Percentiles rank a stretch among this genome's conserved stretches.
Evolutionary conservation across 2,888 invertebrate species (phyloP).

Genomic region (Drosophila kambysellisi): DNA sequence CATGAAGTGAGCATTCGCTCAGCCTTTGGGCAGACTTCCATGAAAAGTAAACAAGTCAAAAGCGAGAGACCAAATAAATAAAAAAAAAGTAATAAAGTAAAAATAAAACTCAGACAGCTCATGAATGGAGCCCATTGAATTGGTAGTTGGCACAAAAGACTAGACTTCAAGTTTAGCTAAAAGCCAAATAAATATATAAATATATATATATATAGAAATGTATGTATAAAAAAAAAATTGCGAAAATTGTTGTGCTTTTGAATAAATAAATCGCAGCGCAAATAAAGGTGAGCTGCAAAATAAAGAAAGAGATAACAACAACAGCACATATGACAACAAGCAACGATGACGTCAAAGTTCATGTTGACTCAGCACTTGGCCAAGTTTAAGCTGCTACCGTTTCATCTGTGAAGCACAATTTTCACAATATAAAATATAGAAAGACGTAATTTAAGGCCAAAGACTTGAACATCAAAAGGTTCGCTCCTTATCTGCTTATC

Average conservation of each 20-base stretch:
- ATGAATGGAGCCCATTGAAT: conserved; percentile 74
- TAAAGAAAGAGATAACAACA: conserved; percentile 22
- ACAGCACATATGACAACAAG: conserved; percentile 49
- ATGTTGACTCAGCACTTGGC: conserved; percentile 44
- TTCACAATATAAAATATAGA: conserved; percentile 17
- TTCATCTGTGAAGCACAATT: conserved; percentile 2
- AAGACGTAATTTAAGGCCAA: conserved; percentile 31
- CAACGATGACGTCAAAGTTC: conserved; percentile 57
- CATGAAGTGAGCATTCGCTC: conserved; percentile 48
- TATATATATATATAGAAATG: not conserved
- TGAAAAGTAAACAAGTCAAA: conserved; percentile 58
- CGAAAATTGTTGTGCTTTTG: conserved; percentile 67
- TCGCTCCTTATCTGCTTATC: conserved; percentile 24
- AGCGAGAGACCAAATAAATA: conserved; percentile 53
- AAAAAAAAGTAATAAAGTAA: conserved; percentile 24
- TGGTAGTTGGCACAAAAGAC: conserved; percentile 71
- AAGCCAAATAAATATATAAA: conserved; percentile 69
- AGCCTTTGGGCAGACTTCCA: conserved; percentile 38
- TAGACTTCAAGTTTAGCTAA: conserved; percentile 75
- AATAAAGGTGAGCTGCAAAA: conserved; percentile 68
- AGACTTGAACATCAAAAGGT: conserved; percentile 42
- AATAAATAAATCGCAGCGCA: conserved; percentile 67
- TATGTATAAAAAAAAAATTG: conserved; percentile 21
- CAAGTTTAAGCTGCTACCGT: conserved; percentile 28
- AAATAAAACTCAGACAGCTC: conserved; percentile 53